phyloP scores from a whole-genome alignment of 2,888 invertebrate species.

The Epistrophella euchroma region DNA sequence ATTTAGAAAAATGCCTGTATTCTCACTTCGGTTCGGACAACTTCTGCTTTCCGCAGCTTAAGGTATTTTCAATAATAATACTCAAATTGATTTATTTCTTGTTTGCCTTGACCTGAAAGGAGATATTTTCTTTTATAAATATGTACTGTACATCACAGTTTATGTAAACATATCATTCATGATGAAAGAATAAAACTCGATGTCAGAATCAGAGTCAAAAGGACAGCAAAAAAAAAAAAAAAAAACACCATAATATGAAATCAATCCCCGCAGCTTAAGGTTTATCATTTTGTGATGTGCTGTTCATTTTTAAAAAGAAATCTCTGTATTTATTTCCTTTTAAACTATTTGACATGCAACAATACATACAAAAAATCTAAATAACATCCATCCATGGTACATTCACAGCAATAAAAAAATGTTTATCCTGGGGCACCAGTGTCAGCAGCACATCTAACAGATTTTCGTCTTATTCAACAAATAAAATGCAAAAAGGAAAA shows the following conservation, averaged over 20 bases:
- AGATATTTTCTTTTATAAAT: background rate
- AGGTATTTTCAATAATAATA: too few relatives aligned
- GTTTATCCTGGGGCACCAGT: constrained; percentile 54
- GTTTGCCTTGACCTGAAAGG: background rate
- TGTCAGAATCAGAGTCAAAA: constrained; percentile 18
- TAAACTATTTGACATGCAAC: constrained; percentile 60
- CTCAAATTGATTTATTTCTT: too few relatives aligned
- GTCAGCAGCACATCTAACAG: constrained; percentile 67
- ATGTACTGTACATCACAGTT: background rate
- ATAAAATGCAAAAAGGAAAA: constrained; percentile 20
- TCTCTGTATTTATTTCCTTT: constrained; percentile 24
- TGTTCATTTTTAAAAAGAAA: constrained; percentile 35
- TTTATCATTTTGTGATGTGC: constrained; percentile 15
- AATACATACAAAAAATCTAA: constrained; percentile 38
- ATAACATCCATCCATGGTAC: constrained; percentile 42
- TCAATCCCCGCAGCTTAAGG: constrained; percentile 22
- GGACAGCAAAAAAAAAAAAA: too few relatives aligned
- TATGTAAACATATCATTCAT: constrained; percentile 11
- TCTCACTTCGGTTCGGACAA: too few relatives aligned
- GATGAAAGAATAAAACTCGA: constrained; percentile 3
- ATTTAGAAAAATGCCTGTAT: too few relatives aligned
- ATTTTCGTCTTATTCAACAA: constrained; percentile 63
- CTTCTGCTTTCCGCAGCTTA: too few relatives aligned
- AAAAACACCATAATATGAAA: background rate
- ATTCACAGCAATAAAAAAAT: constrained; percentile 66